These are phyloP conservation scores for Formicarius rufipectus DNA, from an alignment of 2,113 vertebrate species.

Conservation along the genomic window DNA sequence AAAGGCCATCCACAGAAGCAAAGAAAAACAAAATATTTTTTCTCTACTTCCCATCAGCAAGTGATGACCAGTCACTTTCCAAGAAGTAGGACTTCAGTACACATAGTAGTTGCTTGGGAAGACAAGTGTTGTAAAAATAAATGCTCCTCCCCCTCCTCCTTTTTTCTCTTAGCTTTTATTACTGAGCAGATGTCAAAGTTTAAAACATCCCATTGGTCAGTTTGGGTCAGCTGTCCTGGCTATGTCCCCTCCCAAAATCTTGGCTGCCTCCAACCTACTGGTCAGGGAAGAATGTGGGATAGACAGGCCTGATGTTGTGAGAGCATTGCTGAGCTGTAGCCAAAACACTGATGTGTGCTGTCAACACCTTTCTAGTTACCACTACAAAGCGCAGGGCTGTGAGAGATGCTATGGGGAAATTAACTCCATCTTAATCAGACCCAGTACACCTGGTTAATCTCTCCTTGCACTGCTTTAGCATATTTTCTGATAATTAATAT, in stretches of 20 bases:
- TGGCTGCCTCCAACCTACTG: not conserved
- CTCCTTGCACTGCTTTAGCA: not conserved
- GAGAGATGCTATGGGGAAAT: not conserved
- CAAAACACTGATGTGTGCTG: not conserved
- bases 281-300: not conserved
- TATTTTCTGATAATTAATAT: not conserved
- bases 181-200: not conserved
- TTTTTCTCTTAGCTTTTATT: not conserved
- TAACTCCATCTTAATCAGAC: not conserved
- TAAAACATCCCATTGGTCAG: not conserved
- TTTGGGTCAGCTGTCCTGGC: not conserved
- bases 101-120: not conserved
- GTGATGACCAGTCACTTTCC: not conserved
- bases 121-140: not conserved
- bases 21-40: not conserved
- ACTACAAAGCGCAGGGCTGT: not conserved
- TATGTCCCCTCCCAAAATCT: not conserved
- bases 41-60: not conserved
- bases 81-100: not conserved
- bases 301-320: not conserved
- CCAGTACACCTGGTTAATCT: not conserved
- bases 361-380: not conserved
- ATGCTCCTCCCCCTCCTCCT: not conserved
- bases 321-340: not conserved
- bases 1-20: accelerated